Evolutionary conservation across 2,113 vertebrate genomes (phyloP).

Genomic region (Coturnix japonica): DNA sequence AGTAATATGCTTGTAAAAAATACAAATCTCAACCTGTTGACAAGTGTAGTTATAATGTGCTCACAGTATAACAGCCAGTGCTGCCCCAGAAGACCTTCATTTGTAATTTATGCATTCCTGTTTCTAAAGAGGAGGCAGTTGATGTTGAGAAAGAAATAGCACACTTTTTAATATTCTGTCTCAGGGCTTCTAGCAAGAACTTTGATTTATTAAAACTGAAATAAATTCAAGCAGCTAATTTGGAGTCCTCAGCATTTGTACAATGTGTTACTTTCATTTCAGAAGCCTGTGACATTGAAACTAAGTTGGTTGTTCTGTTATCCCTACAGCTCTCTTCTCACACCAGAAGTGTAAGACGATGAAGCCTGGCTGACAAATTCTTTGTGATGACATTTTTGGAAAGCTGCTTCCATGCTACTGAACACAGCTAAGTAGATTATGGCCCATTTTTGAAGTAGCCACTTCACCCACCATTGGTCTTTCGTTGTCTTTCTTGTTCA

Average conservation of each 20-base stretch:
- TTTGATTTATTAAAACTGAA: slow-evolving; percentile 67
- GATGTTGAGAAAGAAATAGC: not conserved
- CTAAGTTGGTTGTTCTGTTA: not conserved
- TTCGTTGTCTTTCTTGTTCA: too few species aligned
- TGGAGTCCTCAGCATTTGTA: not conserved
- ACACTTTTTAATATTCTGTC: slow-evolving; percentile 19
- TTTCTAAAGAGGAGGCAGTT: not conserved
- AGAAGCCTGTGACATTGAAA: slow-evolving; percentile 16
- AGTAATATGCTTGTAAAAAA: slow-evolving; percentile 34
- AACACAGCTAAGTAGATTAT: not conserved
- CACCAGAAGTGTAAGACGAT: not conserved
- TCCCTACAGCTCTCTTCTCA: not conserved
- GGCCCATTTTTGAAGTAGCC: not conserved
- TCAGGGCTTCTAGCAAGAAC: not conserved
- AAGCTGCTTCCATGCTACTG: not conserved
- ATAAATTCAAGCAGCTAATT: slow-evolving; percentile 55
- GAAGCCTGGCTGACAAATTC: not conserved
- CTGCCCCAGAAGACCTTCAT: slow-evolving; percentile 4
- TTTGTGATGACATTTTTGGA: not conserved
- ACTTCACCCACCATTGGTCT: not conserved
- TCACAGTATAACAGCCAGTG: slow-evolving; percentile 8
- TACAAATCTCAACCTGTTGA: slow-evolving; percentile 56
- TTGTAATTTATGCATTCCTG: slow-evolving; percentile 29
- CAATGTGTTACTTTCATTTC: slow-evolving; percentile 29
- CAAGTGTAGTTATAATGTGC: slow-evolving; percentile 40